Base-by-base conservation (phyloP, 2,888 invertebrate genomes). In the Synergus umbraculus region DNA sequence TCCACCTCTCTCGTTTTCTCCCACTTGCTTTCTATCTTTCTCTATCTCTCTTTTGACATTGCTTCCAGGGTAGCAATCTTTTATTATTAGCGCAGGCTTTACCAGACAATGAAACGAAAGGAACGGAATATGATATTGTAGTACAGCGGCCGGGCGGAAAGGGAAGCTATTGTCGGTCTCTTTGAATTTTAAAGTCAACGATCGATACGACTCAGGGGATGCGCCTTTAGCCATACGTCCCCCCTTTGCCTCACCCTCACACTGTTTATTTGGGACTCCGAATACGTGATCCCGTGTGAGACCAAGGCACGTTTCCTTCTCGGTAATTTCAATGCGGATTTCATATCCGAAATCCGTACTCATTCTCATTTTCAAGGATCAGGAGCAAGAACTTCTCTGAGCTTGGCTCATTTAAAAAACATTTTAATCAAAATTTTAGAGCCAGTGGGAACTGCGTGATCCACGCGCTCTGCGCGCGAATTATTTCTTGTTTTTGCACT, bases 61-160 rank as follows among this genome's bases (percentile, higher is more conserved):
- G 91, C 91, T 91, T 89, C 89, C 91, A 90, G 90, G 88, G 88
- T 90, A 91, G 92, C 92, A 91, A 92, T 92, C 92, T 92, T 92
- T 92, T 92, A 92, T 92, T 92, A 92, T 92, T 92, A 92, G 92
- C 91, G 91, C 91, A 89, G 92, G 92, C 91, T 92, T 92, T 92
- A 86, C 89, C 92, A 92, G 92, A 92, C 92, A 92, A 92, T 92
- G 92, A 92, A 92, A 92, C 91, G 91, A 91, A 91, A 91, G 91
- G 92, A 92, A 92, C 87, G 92, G 92, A 92, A 92, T 92, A 92
- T 92, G 91, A 92, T 92, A 92, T 92, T 90, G 91, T 91, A 91
- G 89, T 88, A 86, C 87, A 87, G 87, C 86, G 85, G 86, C 85
- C 81, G 85, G 85, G 86, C 88, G 87, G 87, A 87, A 88, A 87